Evolutionary conservation across 2,797 vertebrate species (phyloP).

Genomic region (Tauraco hartlaubi): DNA sequence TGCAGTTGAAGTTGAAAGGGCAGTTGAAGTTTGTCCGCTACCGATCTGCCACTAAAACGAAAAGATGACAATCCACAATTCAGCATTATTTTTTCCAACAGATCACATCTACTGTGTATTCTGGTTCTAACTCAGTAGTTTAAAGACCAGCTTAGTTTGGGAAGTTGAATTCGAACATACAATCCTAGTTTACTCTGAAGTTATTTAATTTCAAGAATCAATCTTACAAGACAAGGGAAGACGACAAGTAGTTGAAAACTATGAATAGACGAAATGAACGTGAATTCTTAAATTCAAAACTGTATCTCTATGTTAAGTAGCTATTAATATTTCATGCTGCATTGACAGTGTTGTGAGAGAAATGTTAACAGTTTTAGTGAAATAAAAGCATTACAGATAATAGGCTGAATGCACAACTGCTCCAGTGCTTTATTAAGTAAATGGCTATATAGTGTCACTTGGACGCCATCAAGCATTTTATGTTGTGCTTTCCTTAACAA

Average conservation of each 20-base stretch:
- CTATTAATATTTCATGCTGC: constrained; percentile 50
- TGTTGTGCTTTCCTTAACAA: not conserved
- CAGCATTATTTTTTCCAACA: not conserved
- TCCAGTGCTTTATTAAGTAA: constrained; percentile 1
- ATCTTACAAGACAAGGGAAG: not conserved
- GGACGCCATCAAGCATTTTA: not conserved
- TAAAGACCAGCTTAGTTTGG: not conserved
- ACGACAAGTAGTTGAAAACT: not conserved
- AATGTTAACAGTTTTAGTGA: not conserved
- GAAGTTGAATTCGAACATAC: not conserved
- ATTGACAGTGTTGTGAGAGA: constrained; percentile 10
- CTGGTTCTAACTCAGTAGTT: not conserved
- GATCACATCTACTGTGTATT: not conserved
- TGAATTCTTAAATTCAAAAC: constrained; percentile 24
- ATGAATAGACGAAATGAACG: not conserved
- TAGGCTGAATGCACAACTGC: not conserved
- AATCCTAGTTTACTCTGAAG: not conserved
- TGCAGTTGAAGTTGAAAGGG: constrained; percentile 68
- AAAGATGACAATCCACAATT: not conserved
- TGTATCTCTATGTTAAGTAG: not conserved
- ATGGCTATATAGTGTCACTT: not conserved
- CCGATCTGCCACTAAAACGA: constrained; percentile 80
- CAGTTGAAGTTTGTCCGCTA: constrained; percentile 67
- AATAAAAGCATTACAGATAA: constrained; percentile 16
- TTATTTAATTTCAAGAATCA: not conserved